Conservation (phyloP, 1,140 invertebrate species). For the Cryptotermes secundus region DNA sequence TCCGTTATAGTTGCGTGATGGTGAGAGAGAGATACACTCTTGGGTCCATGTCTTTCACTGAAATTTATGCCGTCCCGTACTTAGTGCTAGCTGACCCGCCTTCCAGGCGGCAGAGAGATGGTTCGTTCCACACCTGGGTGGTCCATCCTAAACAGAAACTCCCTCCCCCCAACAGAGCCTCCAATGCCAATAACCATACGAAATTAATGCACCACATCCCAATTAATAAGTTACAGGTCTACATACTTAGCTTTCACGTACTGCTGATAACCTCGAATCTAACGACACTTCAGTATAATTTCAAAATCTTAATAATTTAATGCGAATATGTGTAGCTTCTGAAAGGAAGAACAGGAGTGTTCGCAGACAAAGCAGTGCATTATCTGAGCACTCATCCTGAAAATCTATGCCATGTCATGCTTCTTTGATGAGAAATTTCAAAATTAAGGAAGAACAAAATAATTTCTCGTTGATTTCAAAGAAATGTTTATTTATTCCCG, state of each 20-base stretch:
- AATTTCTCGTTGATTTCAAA: too few relatives aligned
- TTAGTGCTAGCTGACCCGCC: not conserved
- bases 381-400: too few relatives aligned
- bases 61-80: constrained; percentile 6
- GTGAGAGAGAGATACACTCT: not conserved
- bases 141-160: constrained; percentile 22
- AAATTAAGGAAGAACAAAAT: too few relatives aligned
- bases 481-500: too few relatives aligned
- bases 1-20: not conserved
- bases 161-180: constrained; percentile 19
- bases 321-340: not conserved
- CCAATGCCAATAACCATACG: constrained; percentile 1
- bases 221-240: constrained; percentile 26
- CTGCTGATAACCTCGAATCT: not conserved
- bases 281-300: not conserved
- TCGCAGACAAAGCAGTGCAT: too few relatives aligned
- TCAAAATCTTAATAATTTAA: not conserved
- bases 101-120: not conserved
- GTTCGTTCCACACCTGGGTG: constrained; percentile 27
- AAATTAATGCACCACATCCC: constrained; percentile 26
- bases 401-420: too few relatives aligned
- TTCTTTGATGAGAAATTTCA: too few relatives aligned
- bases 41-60: not conserved
- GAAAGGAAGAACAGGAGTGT: too few relatives aligned
- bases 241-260: not conserved